Percentiles rank a stretch among this genome's conserved stretches.
These are phyloP conservation scores for Gryllus bimaculatus DNA, from an alignment of 1,140 invertebrate species.

Conservation along the genomic window DNA sequence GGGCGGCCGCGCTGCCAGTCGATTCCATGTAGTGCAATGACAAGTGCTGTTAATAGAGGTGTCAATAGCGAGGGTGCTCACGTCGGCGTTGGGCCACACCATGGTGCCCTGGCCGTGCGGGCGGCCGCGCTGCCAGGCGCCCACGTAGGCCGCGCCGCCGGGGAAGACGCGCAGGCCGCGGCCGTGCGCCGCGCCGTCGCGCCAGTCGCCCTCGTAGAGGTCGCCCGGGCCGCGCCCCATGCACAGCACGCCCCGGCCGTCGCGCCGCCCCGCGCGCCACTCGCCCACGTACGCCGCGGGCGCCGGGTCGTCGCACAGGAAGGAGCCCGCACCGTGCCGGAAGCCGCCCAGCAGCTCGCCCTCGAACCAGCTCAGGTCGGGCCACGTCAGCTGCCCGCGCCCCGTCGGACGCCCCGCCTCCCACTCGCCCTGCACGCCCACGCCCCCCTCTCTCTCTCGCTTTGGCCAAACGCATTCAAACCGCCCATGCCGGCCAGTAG, in stretches of 20 bases:
- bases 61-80: slow-evolving; percentile 27
- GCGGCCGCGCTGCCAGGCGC: slow-evolving; percentile 28
- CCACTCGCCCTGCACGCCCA: slow-evolving; percentile 45
- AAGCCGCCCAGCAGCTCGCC: slow-evolving; percentile 43
- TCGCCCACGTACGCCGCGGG: slow-evolving; percentile 36
- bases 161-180: slow-evolving; percentile 10
- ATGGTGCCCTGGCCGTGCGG: slow-evolving; percentile 40
- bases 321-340: slow-evolving; percentile 42
- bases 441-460: too few species aligned
- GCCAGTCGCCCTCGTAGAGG: slow-evolving; percentile 41
- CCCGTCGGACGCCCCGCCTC: slow-evolving; percentile 42
- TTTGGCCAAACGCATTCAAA: too few species aligned
- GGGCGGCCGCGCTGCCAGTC: slow-evolving; percentile 25
- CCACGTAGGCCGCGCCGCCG: not conserved
- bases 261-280: slow-evolving; percentile 40
- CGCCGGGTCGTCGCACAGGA: slow-evolving; percentile 24
- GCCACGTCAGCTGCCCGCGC: slow-evolving; percentile 41
- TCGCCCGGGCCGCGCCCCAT: slow-evolving; percentile 22
- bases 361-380: slow-evolving; percentile 42
- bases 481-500: too few species aligned
- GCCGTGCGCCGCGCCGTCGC: slow-evolving; percentile 41
- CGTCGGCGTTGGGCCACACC: slow-evolving; percentile 44
- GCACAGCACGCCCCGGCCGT: slow-evolving; percentile 33
- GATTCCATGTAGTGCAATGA: too few species aligned
- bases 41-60: too few species aligned